phyloP scores from a whole-genome alignment of 2,797 vertebrate genomes.

The Tapera naevia region DNA sequence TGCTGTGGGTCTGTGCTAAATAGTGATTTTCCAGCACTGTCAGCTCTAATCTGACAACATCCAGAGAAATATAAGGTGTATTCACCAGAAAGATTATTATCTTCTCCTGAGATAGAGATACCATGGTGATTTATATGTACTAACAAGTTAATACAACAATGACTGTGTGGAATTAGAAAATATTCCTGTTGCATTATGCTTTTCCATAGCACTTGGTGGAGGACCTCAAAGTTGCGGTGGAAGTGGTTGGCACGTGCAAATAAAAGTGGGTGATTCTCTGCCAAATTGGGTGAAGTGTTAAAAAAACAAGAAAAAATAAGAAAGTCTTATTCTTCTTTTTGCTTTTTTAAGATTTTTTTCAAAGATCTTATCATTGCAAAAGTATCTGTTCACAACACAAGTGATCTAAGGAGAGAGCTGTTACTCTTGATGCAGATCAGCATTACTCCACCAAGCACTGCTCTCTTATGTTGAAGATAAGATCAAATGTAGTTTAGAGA shows the following conservation, averaged over 20 bases:
- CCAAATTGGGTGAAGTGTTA: neutral
- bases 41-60: neutral
- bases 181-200: neutral
- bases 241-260: neutral
- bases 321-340: neutral
- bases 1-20: neutral
- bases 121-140: neutral
- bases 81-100: neutral
- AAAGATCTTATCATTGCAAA: neutral
- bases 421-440: neutral
- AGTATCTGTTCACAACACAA: neutral
- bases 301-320: neutral
- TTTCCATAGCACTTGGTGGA: neutral
- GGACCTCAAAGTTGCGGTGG: neutral
- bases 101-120: neutral
- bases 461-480: neutral
- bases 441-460: neutral
- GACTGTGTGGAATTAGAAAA: neutral
- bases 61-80: neutral
- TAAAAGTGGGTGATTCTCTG: neutral
- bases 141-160: neutral
- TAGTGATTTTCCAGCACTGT: neutral
- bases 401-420: neutral
- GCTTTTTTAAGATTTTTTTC: neutral
- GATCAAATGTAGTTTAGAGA: neutral